A percentile compares a stretch with the other conserved stretches of the same genome.
These are phyloP conservation scores for Collichthys lucidus DNA, from an alignment of 2,113 vertebrate species.

Conservation along the genomic window DNA sequence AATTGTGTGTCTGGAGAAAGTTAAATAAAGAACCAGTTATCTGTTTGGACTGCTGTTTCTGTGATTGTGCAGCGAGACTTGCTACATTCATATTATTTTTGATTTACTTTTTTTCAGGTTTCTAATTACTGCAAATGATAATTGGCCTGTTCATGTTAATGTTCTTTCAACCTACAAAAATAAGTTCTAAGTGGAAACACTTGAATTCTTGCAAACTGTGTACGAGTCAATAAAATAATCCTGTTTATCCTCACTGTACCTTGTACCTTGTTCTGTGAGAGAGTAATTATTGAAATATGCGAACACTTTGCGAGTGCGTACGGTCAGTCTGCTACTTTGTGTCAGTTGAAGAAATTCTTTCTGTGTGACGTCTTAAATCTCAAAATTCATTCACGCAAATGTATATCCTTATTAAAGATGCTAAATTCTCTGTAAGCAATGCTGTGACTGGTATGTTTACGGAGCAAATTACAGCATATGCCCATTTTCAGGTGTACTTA, in stretches of 20 bases:
- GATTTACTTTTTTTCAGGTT: too few relatives aligned
- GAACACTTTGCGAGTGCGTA: not conserved
- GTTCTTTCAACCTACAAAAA: too few relatives aligned
- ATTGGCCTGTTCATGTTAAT: too few relatives aligned
- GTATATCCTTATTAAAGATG: not conserved
- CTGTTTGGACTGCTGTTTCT: too few relatives aligned
- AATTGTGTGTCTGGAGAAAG: too few relatives aligned
- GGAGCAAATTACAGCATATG: not conserved
- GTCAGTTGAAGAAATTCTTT: not conserved
- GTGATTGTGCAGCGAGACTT: too few relatives aligned
- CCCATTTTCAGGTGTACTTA: not conserved
- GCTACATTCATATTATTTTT: too few relatives aligned
- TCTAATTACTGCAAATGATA: too few relatives aligned
- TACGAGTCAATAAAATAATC: not conserved
- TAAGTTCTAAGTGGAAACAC: too few relatives aligned
- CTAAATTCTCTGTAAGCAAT: not conserved
- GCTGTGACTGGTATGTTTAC: not conserved
- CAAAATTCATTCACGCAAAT: not conserved
- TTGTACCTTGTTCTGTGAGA: not conserved
- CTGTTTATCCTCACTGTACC: not conserved
- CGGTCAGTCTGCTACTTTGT: not conserved
- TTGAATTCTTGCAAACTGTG: not conserved
- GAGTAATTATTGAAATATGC: too few relatives aligned
- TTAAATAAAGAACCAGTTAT: too few relatives aligned
- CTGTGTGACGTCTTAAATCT: slow-evolving; percentile 8